A percentile compares a stretch with the other conserved stretches of the same genome.
These are phyloP conservation scores for Mustela nigripes DNA, from an alignment of 2,113 vertebrate species.

Conservation along the genomic window DNA sequence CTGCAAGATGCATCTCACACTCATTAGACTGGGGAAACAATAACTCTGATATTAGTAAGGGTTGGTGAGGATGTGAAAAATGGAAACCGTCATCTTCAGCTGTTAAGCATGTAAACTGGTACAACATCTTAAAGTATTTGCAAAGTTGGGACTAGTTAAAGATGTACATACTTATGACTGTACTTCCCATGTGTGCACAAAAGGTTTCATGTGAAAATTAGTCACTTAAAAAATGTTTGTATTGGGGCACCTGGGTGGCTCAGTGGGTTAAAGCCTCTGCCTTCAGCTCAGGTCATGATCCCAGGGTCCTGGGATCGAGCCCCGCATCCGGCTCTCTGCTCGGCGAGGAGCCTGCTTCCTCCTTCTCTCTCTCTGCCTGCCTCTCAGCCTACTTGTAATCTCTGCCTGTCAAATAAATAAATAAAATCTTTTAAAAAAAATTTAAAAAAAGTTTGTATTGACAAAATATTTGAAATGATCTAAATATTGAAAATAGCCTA, in stretches of 20 bases:
- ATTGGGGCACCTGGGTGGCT: neutral
- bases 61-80: neutral
- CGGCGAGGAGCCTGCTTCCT: no score
- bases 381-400: no score
- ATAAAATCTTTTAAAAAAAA: no score
- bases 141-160: neutral
- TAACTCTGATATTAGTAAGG: neutral
- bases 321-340: no score
- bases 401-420: no score
- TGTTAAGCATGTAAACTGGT: neutral
- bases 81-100: neutral
- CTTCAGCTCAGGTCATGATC: no score
- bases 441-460: neutral
- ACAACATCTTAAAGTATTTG: neutral
- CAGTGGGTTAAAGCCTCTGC: no score
- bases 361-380: no score
- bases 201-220: neutral
- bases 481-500: neutral
- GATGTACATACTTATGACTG: neutral
- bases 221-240: neutral
- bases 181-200: neutral
- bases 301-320: no score
- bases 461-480: neutral
- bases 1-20: neutral
- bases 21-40: neutral